These are phyloP conservation scores for Zygogramma bicolorata DNA, from an alignment of 2,888 invertebrate genomes.

Conservation along the genomic window DNA sequence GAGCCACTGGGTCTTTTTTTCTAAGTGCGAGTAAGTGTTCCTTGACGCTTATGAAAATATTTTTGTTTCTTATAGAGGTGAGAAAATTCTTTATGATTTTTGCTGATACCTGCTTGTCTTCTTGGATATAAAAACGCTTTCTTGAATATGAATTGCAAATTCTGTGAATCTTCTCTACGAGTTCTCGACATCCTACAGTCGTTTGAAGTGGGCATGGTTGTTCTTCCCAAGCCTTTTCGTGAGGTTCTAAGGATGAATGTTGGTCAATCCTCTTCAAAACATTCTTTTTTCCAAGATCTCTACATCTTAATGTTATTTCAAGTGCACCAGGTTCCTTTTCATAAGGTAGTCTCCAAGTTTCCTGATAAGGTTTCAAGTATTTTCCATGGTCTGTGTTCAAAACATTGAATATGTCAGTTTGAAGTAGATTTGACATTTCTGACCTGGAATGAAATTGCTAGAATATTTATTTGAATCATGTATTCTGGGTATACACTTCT, in stretches of 20 bases:
- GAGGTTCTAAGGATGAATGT: slow-evolving; percentile 38
- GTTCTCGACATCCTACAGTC: slow-evolving; percentile 22
- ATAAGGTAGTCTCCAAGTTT: neutral
- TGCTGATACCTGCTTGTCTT: slow-evolving; percentile 33
- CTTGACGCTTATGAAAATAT: slow-evolving; percentile 44
- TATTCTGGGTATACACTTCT: neutral
- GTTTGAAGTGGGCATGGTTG: neutral
- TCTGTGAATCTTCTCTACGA: slow-evolving; percentile 33
- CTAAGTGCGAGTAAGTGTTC: slow-evolving; percentile 35
- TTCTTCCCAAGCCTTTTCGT: neutral
- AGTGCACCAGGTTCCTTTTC: neutral
- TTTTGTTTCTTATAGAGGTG: slow-evolving; percentile 30
- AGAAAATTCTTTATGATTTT: slow-evolving; percentile 48
- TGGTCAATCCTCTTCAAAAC: slow-evolving; percentile 49
- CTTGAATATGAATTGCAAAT: slow-evolving; percentile 32
- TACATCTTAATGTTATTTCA: slow-evolving; percentile 20
- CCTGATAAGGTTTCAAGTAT: slow-evolving; percentile 36
- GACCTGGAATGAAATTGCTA: neutral
- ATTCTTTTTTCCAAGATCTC: slow-evolving; percentile 23
- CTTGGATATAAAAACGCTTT: slow-evolving; percentile 5
- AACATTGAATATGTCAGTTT: slow-evolving; percentile 45
- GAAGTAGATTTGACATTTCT: slow-evolving; percentile 34
- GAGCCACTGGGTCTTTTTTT: slow-evolving; percentile 42
- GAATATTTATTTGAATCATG: neutral
- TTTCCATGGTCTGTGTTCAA: slow-evolving; percentile 47